phyloP scores from a whole-genome alignment of 35 echinoderm and acorn worm genomes.

The Hemicentrotus pulcherrimus region DNA sequence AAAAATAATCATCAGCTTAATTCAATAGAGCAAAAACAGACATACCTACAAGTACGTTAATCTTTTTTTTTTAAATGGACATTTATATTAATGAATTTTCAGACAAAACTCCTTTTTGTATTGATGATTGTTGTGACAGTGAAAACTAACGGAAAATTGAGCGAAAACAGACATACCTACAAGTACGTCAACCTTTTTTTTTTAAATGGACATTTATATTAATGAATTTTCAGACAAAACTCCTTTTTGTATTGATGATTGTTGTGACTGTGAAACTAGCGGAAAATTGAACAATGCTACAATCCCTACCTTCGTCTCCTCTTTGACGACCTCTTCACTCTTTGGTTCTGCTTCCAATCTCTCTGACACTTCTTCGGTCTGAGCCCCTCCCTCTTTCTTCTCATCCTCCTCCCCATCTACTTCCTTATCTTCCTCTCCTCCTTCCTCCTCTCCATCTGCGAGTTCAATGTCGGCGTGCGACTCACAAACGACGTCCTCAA shows the following conservation, averaged over 20 bases:
- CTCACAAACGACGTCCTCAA: constrained; percentile 80
- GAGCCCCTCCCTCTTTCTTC: constrained; percentile 31
- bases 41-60: no score
- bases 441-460: constrained; percentile 25
- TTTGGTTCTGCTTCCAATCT: background rate
- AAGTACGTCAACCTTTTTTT: no score
- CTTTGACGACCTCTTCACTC: background rate
- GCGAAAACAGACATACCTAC: no score
- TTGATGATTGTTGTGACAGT: background rate
- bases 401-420: constrained; percentile 49
- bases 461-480: constrained; percentile 64
- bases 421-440: constrained; percentile 47
- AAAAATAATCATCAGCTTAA: no score
- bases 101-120: no score
- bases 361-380: constrained; percentile 34
- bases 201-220: no score
- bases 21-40: no score
- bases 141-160: background rate
- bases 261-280: background rate
- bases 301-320: background rate
- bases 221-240: no score
- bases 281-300: background rate
- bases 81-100: no score
- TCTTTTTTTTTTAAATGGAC: no score
- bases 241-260: background rate